Conservation (phyloP, 2,797 vertebrate species). For the Anomalospiza imberbis region DNA sequence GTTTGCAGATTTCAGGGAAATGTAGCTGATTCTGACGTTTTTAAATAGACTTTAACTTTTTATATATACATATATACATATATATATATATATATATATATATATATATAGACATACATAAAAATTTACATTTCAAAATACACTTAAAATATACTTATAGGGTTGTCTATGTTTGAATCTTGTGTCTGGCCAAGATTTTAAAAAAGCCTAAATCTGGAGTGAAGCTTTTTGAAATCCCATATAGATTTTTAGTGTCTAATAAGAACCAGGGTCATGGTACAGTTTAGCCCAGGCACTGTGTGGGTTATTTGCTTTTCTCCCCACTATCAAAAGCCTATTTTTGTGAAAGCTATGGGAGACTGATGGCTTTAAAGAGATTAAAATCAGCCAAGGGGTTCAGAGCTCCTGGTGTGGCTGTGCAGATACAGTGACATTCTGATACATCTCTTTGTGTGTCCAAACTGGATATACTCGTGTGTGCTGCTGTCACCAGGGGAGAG, state of each 20-base stretch:
- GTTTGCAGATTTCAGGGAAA: background rate
- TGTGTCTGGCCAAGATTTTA: background rate
- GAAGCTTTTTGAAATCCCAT: background rate
- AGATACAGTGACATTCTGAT: background rate
- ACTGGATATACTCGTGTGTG: background rate
- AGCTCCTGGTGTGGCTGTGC: background rate
- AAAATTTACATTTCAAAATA: background rate
- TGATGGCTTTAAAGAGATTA: background rate
- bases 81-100: too few species aligned
- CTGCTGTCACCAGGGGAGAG: background rate
- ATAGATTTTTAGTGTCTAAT: background rate
- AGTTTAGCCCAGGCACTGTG: background rate
- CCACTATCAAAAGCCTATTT: background rate
- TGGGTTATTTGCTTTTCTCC: background rate
- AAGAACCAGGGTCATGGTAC: background rate
- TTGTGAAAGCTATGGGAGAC: background rate
- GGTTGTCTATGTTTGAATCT: background rate
- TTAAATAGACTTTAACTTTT: background rate
- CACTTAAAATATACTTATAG: background rate
- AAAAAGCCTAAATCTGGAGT: background rate
- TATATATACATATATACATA: background rate
- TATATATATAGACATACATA: fast-evolving
- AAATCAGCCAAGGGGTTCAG: background rate
- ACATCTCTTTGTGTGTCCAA: background rate
- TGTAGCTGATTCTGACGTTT: background rate